These are phyloP conservation scores for Enteromius paludinosus DNA, from an alignment of 2,797 vertebrate genomes.

Conservation along the genomic window DNA sequence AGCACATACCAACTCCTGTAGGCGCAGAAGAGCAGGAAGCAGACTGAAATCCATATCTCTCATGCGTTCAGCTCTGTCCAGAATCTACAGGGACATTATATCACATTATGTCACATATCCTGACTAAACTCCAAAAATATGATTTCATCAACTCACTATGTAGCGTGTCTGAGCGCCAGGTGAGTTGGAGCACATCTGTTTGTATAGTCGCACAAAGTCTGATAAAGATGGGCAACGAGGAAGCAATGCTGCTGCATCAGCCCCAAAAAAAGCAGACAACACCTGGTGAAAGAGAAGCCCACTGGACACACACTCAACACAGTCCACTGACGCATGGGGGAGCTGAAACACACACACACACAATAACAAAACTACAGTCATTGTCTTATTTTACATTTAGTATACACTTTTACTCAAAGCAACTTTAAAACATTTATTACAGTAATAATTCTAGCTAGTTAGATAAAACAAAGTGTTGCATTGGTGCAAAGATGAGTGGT, in stretches of 20 bases:
- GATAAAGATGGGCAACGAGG: slow-evolving; percentile 83
- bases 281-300: slow-evolving; percentile 89
- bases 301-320: slow-evolving; percentile 87
- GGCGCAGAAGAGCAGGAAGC: slow-evolving; percentile 90
- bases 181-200: slow-evolving; percentile 73
- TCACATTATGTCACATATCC: not conserved
- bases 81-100: slow-evolving; percentile 78
- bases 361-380: not conserved
- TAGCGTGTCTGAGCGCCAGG: slow-evolving; percentile 86
- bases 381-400: not conserved
- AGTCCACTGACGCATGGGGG: slow-evolving; percentile 88
- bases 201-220: slow-evolving; percentile 91
- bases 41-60: slow-evolving; percentile 91
- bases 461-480: too few species aligned
- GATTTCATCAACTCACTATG: slow-evolving; percentile 83
- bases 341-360: slow-evolving; percentile 76
- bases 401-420: not conserved
- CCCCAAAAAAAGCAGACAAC: slow-evolving; percentile 82
- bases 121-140: not conserved
- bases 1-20: slow-evolving; percentile 91
- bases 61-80: slow-evolving; percentile 92
- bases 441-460: not conserved
- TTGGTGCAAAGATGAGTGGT: too few species aligned
- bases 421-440: not conserved
- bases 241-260: slow-evolving; percentile 71